phyloP scores from a whole-genome alignment of 2,797 vertebrate genomes.

The Kryptolebias ocellatus region DNA sequence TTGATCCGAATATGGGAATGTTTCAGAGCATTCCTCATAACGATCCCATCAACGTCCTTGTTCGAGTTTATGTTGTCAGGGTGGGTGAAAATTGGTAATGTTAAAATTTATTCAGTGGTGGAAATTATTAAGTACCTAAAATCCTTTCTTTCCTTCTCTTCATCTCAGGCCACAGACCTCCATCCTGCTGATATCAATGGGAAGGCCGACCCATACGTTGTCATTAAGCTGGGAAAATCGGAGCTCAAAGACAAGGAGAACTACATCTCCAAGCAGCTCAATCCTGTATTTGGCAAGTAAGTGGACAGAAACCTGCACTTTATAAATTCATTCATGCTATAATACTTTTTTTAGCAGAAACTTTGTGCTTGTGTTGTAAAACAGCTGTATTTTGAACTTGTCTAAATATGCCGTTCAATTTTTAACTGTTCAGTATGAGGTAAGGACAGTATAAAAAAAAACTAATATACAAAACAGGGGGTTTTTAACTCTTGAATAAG shows the following conservation, averaged over 20 bases:
- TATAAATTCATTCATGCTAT: too few relatives aligned
- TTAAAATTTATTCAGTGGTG: background rate
- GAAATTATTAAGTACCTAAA: background rate
- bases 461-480: too few relatives aligned
- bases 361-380: background rate
- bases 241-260: constrained; percentile 98
- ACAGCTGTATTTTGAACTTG: background rate
- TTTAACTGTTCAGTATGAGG: too few relatives aligned
- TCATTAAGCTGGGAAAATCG: constrained; percentile 93
- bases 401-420: background rate
- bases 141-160: background rate
- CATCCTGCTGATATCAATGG: constrained; percentile 98
- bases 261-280: constrained; percentile 98
- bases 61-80: constrained; percentile 92
- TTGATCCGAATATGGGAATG: constrained; percentile 94
- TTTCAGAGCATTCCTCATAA: constrained; percentile 98
- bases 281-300: constrained; percentile 97
- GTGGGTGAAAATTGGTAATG: constrained; percentile 75
- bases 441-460: too few relatives aligned
- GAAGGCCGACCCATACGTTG: constrained; percentile 95
- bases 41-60: constrained; percentile 92
- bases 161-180: constrained; percentile 90
- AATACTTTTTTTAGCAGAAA: too few relatives aligned
- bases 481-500: too few relatives aligned
- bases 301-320: constrained; percentile 54